Conservation (phyloP, 2,888 invertebrate species). For the Rosalia funebris region DNA sequence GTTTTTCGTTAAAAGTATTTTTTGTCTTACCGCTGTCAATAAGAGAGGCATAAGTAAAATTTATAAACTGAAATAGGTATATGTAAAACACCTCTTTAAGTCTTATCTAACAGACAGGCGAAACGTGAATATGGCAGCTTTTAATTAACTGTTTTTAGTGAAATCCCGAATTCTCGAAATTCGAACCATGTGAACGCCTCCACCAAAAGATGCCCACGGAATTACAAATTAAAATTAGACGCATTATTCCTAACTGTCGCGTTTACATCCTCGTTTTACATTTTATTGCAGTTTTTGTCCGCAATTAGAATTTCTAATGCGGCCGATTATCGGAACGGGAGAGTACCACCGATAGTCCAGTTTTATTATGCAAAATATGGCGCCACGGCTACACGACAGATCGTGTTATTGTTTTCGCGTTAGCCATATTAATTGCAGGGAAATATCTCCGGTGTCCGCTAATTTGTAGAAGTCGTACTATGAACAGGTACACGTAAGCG, state of each 20-base stretch:
- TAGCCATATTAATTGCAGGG: conserved; percentile 42
- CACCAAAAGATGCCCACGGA: not conserved
- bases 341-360: conserved; percentile 13
- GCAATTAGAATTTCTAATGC: not conserved
- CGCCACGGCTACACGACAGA: conserved; percentile 32
- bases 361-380: conserved; percentile 38
- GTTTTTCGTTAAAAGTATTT: not conserved
- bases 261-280: not conserved
- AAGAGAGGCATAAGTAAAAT: not conserved
- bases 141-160: not conserved
- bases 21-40: not conserved
- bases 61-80: not conserved
- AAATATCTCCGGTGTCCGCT: conserved; percentile 44
- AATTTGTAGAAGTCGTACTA: conserved; percentile 45
- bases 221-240: not conserved
- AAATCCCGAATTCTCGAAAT: not conserved
- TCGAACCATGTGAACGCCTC: not conserved
- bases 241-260: not conserved
- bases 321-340: not conserved
- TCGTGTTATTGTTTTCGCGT: conserved; percentile 34
- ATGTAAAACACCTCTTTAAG: not conserved
- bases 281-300: conserved; percentile 1
- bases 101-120: not conserved
- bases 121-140: not conserved
- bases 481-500: conserved; percentile 34